These are phyloP conservation scores for Pongo abelii DNA, from an alignment of 2,113 vertebrate species.

Conservation along the genomic window DNA sequence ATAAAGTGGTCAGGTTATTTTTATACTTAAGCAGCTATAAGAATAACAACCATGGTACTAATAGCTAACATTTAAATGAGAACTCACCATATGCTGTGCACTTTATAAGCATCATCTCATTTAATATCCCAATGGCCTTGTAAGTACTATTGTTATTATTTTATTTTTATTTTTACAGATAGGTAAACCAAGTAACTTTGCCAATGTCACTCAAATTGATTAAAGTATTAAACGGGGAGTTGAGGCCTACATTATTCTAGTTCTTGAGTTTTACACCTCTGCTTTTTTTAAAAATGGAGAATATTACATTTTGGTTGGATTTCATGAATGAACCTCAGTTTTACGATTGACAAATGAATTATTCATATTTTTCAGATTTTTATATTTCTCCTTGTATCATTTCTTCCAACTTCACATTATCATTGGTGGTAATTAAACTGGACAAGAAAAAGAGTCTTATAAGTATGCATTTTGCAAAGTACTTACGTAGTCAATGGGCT, in stretches of 20 bases:
- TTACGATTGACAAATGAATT: background rate
- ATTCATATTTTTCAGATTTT: conserved; percentile 13
- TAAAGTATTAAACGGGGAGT: background rate
- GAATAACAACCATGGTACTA: background rate
- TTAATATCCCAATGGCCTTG: background rate
- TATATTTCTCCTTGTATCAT: background rate
- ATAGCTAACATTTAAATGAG: background rate
- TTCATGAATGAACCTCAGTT: background rate
- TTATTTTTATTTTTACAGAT: background rate
- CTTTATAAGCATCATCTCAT: conserved; percentile 28
- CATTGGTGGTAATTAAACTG: background rate
- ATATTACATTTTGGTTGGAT: background rate
- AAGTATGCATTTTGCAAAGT: background rate
- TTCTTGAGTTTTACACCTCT: background rate
- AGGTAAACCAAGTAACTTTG: background rate
- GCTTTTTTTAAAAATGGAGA: background rate
- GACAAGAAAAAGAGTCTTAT: conserved; percentile 36
- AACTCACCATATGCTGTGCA: background rate
- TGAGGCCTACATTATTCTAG: background rate
- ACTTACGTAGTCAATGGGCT: conserved; percentile 90
- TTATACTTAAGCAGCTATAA: background rate
- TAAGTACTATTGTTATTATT: background rate
- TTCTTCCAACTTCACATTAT: conserved; percentile 1
- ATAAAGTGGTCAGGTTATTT: background rate
- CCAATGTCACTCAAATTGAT: background rate